phyloP scores from a whole-genome alignment of 2,888 invertebrate genomes.

The Eupelmus urozonus region DNA sequence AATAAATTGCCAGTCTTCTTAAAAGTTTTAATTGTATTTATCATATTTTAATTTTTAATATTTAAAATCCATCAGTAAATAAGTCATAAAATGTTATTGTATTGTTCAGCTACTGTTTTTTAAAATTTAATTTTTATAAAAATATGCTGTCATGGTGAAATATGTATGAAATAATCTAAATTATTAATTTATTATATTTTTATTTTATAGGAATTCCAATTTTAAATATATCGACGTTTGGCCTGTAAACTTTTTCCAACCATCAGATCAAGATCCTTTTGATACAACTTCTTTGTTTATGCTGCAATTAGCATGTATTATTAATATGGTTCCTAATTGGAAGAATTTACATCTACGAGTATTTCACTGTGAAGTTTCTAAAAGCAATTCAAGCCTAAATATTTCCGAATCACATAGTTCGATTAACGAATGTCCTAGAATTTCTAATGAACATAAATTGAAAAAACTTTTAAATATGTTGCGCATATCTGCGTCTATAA shows the following conservation, averaged over 20 bases:
- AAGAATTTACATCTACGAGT: conserved; percentile 90
- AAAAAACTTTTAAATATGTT: conserved; percentile 88
- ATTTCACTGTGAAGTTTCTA: conserved; percentile 86
- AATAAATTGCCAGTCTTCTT: too few relatives aligned
- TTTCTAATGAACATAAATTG: conserved; percentile 78
- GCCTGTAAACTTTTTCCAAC: conserved; percentile 95
- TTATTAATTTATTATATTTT: too few relatives aligned
- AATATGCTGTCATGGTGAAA: background rate
- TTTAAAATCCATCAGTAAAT: too few relatives aligned
- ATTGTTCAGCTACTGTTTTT: too few relatives aligned
- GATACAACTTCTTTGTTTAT: conserved; percentile 96
- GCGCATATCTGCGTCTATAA: conserved; percentile 91
- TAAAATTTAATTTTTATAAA: too few relatives aligned
- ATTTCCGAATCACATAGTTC: conserved; percentile 77
- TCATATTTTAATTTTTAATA: conserved; percentile 1
- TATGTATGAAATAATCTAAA: conserved; percentile 25
- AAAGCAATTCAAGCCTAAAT: conserved; percentile 71
- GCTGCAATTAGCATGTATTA: conserved; percentile 97
- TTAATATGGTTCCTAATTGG: conserved; percentile 94
- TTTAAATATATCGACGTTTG: conserved; percentile 96
- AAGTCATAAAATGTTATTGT: too few relatives aligned
- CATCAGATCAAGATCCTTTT: conserved; percentile 87
- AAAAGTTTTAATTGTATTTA: background rate
- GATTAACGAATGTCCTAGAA: conserved; percentile 72
- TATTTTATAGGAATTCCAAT: conserved; percentile 79